Percentiles rank a stretch among this genome's conserved stretches.
Conservation (phyloP, 2,797 vertebrate genomes). For the Propithecus deckenii region DNA sequence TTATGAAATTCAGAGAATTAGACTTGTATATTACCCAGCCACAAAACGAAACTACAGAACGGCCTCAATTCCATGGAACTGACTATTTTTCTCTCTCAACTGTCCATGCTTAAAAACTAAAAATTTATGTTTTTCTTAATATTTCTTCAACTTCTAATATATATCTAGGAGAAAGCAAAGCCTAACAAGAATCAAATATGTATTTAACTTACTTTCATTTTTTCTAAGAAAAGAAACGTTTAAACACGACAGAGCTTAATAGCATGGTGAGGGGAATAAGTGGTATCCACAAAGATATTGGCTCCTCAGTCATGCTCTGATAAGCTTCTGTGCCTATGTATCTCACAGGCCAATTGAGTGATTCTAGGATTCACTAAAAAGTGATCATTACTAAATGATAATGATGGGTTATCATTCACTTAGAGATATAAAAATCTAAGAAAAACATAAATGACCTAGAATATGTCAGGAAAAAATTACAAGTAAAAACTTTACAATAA, state of each 20-base stretch:
- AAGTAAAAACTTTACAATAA: not conserved
- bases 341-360: not conserved
- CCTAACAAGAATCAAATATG: not conserved
- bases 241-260: slow-evolving; percentile 11
- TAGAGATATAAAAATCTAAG: not conserved
- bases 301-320: not conserved
- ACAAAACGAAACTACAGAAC: slow-evolving; percentile 6
- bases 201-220: slow-evolving; percentile 1
- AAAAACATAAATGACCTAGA: not conserved
- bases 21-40: not conserved
- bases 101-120: not conserved
- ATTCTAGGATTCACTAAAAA: not conserved
- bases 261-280: slow-evolving; percentile 5
- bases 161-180: not conserved
- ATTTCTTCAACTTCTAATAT: not conserved
- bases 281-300: not conserved
- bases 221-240: not conserved
- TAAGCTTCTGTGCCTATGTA: not conserved
- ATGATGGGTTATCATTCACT: not conserved
- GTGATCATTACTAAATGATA: not conserved
- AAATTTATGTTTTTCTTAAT: not conserved
- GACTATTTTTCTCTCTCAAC: not conserved
- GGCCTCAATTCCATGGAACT: not conserved
- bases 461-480: not conserved
- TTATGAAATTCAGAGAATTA: not conserved